Evolutionary conservation across 92 coral and sea anemone species (phyloP).

Genomic region (Micromussa lordhowensis): DNA sequence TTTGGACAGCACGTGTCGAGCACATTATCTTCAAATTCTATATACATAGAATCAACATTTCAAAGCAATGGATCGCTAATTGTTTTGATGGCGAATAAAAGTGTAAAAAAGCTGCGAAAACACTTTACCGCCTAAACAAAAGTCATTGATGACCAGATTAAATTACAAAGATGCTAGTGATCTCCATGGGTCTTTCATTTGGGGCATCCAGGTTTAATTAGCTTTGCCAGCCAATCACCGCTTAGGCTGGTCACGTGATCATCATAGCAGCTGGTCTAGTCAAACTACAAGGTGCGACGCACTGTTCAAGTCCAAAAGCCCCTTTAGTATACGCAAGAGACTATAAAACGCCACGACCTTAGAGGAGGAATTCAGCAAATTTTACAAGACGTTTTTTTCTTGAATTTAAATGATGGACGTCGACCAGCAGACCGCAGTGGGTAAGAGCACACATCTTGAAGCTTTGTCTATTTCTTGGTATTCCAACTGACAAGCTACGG

Average conservation of each 20-base stretch:
- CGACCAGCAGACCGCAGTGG: constrained; percentile 26
- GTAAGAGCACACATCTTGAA: constrained; percentile 20
- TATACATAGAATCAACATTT: constrained; percentile 74
- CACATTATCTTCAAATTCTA: constrained; percentile 60
- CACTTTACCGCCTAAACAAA: constrained; percentile 93
- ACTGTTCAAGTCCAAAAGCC: constrained; percentile 79
- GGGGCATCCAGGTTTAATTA: constrained; percentile 75
- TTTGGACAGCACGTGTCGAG: constrained; percentile 63
- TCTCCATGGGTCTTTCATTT: constrained; percentile 79
- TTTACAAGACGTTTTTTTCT: constrained; percentile 22
- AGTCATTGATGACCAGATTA: constrained; percentile 93
- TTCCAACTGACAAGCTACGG: constrained; percentile 53
- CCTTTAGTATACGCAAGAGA: constrained; percentile 54
- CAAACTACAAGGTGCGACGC: constrained; percentile 77
- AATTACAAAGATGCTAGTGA: constrained; percentile 70
- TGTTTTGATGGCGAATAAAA: constrained; percentile 77
- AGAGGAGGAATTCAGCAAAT: constrained; percentile 48
- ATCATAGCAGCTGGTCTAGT: constrained; percentile 83
- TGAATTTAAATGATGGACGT: constrained; percentile 8
- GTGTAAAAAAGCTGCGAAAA: constrained; percentile 94
- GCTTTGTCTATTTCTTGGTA: neutral
- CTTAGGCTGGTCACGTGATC: constrained; percentile 72
- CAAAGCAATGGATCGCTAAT: constrained; percentile 78
- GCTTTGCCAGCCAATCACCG: constrained; percentile 70
- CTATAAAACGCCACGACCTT: constrained; percentile 81